Evolutionary conservation across 2,888 invertebrate species (phyloP).

Genomic region (Acrocyrtus sp.): DNA sequence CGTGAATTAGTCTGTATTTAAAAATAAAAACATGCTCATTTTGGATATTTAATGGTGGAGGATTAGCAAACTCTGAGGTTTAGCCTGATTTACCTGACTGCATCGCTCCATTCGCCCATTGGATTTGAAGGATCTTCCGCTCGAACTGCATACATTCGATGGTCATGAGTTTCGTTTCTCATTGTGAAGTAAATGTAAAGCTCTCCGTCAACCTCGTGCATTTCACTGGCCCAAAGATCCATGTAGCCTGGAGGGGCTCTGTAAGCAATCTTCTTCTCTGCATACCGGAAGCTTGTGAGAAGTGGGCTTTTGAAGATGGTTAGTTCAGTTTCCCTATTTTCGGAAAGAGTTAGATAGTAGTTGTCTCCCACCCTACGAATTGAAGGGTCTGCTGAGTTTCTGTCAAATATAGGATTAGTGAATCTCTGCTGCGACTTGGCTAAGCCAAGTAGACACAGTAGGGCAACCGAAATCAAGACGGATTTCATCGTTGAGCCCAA

Average conservation of each 20-base stretch:
- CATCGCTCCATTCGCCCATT: constrained; percentile 45
- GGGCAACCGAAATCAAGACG: too few species aligned
- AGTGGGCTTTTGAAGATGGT: constrained; percentile 50
- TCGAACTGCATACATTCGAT: constrained; percentile 54
- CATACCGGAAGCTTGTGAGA: constrained; percentile 51
- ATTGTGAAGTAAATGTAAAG: constrained; percentile 54
- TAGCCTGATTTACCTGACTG: neutral
- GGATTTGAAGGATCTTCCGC: constrained; percentile 45
- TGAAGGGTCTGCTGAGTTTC: constrained; percentile 51
- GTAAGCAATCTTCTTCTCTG: constrained; percentile 31
- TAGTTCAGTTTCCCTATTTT: constrained; percentile 44
- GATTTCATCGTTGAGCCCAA: too few species aligned
- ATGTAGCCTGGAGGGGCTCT: constrained; percentile 36
- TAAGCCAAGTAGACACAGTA: neutral
- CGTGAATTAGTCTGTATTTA: neutral
- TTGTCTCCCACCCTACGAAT: constrained; percentile 27
- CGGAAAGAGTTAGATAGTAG: constrained; percentile 50
- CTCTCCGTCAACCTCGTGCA: constrained; percentile 51
- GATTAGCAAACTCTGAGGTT: too few species aligned
- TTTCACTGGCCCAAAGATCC: constrained; percentile 55
- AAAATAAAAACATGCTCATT: neutral
- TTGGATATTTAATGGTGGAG: too few species aligned
- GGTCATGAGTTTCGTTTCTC: constrained; percentile 14
- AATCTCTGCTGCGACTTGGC: constrained; percentile 19
- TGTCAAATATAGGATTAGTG: constrained; percentile 48